These are phyloP conservation scores for Merluccius polli DNA, from an alignment of 2,797 vertebrate genomes.

Conservation along the genomic window DNA sequence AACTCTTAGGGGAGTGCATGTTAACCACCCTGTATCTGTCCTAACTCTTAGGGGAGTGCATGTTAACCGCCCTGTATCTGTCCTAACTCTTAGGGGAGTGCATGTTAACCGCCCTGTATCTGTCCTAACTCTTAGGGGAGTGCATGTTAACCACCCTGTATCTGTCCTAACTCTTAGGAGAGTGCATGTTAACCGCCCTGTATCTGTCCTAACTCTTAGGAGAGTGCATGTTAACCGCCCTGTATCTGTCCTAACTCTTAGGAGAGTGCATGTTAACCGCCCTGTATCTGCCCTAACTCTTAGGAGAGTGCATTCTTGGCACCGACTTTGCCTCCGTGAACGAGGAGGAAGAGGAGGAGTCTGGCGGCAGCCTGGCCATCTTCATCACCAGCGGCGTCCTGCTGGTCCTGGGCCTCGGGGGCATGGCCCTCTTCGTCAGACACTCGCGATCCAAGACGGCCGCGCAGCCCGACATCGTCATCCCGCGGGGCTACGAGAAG, in stretches of 20 bases:
- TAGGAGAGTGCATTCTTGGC: constrained; percentile 84
- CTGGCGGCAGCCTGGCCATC: constrained; percentile 69
- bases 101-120: neutral
- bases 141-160: neutral
- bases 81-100: too few species aligned
- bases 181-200: too few species aligned
- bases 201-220: neutral
- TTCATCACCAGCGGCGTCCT: constrained; percentile 77
- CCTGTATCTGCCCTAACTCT: constrained; percentile 11
- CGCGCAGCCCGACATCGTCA: constrained; percentile 46
- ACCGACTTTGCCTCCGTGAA: constrained; percentile 62
- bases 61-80: neutral
- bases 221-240: neutral
- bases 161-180: neutral
- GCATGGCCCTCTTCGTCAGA: constrained; percentile 69
- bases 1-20: too few species aligned
- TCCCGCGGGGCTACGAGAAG: constrained; percentile 80
- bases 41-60: too few species aligned
- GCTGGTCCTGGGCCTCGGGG: constrained; percentile 73
- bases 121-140: neutral
- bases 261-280: neutral
- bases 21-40: too few species aligned
- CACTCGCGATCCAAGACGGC: constrained; percentile 71
- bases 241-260: neutral
- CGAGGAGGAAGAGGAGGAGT: constrained; percentile 44